Conservation (phyloP, 2,113 vertebrate genomes). For the Lamprologus callipterus region DNA sequence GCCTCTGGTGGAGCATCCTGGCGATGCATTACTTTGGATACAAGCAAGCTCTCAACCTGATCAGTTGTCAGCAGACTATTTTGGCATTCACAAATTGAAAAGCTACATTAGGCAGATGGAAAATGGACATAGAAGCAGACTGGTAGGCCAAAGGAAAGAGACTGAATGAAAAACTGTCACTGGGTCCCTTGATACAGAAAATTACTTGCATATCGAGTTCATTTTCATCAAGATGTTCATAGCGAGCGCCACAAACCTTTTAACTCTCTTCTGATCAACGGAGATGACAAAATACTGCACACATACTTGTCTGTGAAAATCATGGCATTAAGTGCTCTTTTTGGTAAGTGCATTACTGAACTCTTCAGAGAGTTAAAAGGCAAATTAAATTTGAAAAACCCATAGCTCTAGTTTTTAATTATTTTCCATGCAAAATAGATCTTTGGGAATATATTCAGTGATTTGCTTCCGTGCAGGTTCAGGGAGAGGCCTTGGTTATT, state of each 20-base stretch:
- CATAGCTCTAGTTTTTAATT: conserved; percentile 31
- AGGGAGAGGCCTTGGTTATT: conserved; percentile 27
- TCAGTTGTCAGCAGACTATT: neutral
- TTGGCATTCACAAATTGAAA: conserved; percentile 1
- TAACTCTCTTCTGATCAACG: neutral
- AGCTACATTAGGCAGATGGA: conserved; percentile 6
- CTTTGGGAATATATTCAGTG: neutral
- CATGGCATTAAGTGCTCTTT: conserved; percentile 15
- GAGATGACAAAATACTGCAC: neutral
- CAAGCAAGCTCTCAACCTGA: neutral
- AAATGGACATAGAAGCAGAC: conserved; percentile 8
- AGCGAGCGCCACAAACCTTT: conserved; percentile 19
- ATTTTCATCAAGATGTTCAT: conserved; percentile 35
- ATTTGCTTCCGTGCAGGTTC: conserved; percentile 10
- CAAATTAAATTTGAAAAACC: conserved; percentile 16
- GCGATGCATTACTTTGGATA: neutral
- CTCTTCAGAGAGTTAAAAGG: conserved; percentile 24
- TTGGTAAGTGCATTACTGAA: conserved; percentile 17
- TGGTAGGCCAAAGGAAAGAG: conserved; percentile 1
- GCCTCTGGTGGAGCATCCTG: neutral
- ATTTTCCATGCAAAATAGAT: conserved; percentile 46
- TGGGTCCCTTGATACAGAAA: conserved; percentile 2
- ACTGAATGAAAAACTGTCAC: neutral
- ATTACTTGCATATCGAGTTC: conserved; percentile 13
- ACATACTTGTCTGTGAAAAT: conserved; percentile 10